These are phyloP conservation scores for Chaetodon trifascialis DNA, from an alignment of 2,113 vertebrate species.

Conservation along the genomic window DNA sequence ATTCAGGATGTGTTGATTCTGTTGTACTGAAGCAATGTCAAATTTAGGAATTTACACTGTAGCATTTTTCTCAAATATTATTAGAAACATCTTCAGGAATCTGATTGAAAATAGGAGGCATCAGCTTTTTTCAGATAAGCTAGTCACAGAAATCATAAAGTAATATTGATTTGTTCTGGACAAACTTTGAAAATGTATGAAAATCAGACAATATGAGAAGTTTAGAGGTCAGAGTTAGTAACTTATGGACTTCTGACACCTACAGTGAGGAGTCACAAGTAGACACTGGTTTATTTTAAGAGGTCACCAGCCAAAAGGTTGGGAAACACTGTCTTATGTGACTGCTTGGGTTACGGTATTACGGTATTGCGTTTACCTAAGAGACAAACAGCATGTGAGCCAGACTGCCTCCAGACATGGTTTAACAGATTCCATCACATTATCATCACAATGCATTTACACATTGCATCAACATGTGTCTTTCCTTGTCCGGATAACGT, in stretches of 20 bases:
- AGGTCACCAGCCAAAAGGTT: background rate
- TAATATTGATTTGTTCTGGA: background rate
- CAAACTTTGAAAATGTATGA: background rate
- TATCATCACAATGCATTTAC: too few relatives aligned
- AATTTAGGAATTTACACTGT: background rate
- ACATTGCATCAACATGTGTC: too few relatives aligned
- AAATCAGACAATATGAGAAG: background rate
- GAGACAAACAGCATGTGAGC: too few relatives aligned
- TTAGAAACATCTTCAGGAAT: background rate
- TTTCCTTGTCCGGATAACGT: too few relatives aligned
- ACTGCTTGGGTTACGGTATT: too few relatives aligned
- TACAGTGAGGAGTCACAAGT: background rate
- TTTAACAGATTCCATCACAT: too few relatives aligned
- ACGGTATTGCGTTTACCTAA: too few relatives aligned
- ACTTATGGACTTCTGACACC: background rate
- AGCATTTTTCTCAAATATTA: background rate
- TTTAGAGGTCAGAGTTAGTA: background rate
- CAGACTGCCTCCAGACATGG: too few relatives aligned
- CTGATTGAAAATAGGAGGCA: background rate
- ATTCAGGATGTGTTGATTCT: slow-evolving; percentile 4
- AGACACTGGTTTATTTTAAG: background rate
- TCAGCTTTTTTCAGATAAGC: background rate
- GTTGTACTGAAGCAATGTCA: background rate
- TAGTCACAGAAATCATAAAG: background rate
- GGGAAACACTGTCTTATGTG: background rate